Conservation (phyloP, 2,888 invertebrate genomes). For the Drosophila mettleri region DNA sequence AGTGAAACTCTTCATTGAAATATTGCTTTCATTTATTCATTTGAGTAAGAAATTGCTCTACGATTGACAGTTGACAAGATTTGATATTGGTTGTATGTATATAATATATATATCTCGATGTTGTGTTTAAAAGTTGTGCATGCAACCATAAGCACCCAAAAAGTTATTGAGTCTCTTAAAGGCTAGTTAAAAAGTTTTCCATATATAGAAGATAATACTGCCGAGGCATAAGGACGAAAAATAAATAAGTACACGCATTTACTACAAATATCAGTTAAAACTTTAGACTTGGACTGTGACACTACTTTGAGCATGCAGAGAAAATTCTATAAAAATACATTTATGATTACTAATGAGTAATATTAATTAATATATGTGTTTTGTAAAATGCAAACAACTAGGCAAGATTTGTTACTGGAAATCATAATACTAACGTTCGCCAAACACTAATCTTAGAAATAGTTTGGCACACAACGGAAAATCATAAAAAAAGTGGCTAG, state of each 20-base stretch:
- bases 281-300: constrained; percentile 28
- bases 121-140: constrained; percentile 30
- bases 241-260: constrained; percentile 47
- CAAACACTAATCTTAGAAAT: constrained; percentile 41
- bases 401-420: constrained; percentile 70
- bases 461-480: constrained; percentile 63
- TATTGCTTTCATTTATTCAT: constrained; percentile 76
- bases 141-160: constrained; percentile 28
- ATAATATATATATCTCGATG: constrained; percentile 24
- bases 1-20: constrained; percentile 41
- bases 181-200: constrained; percentile 55
- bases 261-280: constrained; percentile 54
- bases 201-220: constrained; percentile 67
- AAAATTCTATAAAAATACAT: constrained; percentile 52
- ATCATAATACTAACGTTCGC: constrained; percentile 57
- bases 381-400: constrained; percentile 62
- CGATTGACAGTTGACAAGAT: constrained; percentile 54
- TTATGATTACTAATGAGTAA: constrained; percentile 35
- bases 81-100: constrained; percentile 37
- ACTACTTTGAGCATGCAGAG: constrained; percentile 62
- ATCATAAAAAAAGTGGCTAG: background rate
- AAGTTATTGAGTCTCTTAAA: constrained; percentile 55
- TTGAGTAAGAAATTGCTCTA: constrained; percentile 72
- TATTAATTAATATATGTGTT: constrained; percentile 26
- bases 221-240: constrained; percentile 49